phyloP scores from a whole-genome alignment of 2,888 invertebrate genomes.

The Eustalomyia histrio region DNA sequence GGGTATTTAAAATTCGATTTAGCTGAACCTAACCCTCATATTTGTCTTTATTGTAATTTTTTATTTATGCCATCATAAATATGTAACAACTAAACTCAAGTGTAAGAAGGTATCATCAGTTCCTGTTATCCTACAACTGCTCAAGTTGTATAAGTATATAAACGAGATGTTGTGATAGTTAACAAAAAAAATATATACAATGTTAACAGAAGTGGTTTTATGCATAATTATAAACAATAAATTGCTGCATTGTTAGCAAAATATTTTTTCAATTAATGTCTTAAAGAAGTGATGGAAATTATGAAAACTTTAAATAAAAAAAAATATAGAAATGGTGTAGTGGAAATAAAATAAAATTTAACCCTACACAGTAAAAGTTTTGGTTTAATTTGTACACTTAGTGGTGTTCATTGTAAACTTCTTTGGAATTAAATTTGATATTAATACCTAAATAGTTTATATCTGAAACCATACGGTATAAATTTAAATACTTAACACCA shows the following conservation, averaged over 20 bases:
- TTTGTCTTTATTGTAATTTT: not conserved
- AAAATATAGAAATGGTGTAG: too few relatives aligned
- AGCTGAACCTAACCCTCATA: not conserved
- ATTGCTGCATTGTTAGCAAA: not conserved
- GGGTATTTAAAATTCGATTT: not conserved
- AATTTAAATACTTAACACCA: too few relatives aligned
- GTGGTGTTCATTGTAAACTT: too few relatives aligned
- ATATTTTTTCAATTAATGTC: not conserved
- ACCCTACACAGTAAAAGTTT: too few relatives aligned
- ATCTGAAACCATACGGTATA: too few relatives aligned
- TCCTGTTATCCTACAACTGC: not conserved
- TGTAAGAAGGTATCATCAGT: not conserved
- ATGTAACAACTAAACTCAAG: conserved; percentile 18
- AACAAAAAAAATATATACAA: not conserved
- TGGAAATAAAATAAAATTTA: too few relatives aligned
- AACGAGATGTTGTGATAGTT: not conserved
- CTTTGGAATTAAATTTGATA: too few relatives aligned
- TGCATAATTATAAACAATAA: not conserved
- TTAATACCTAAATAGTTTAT: too few relatives aligned
- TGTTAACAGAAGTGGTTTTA: not conserved
- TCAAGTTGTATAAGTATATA: not conserved
- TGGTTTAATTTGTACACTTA: too few relatives aligned
- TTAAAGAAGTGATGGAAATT: not conserved
- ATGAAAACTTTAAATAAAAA: too few relatives aligned
- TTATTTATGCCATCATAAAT: conserved; percentile 30